phyloP scores from a whole-genome alignment of 2,113 vertebrate genomes.

The Turdus rufiventris region DNA sequence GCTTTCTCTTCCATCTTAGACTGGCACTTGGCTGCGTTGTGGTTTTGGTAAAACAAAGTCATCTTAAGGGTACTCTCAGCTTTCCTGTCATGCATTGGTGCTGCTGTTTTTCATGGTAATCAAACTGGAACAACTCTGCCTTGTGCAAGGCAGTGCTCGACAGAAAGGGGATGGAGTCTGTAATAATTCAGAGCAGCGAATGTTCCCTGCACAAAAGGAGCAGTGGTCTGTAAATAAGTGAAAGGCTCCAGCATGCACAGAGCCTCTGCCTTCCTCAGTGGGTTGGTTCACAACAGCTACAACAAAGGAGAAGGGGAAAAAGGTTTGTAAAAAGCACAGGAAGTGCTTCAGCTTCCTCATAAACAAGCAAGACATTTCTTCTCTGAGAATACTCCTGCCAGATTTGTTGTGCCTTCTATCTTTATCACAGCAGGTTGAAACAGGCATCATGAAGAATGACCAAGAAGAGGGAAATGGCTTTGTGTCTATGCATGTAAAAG shows the following conservation, averaged over 20 bases:
- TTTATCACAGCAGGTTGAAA: background rate
- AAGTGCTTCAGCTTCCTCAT: background rate
- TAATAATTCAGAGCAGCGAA: background rate
- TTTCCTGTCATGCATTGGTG: background rate
- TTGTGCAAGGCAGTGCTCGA: background rate
- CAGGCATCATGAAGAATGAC: background rate
- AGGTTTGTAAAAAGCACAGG: background rate
- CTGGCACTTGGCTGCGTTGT: background rate
- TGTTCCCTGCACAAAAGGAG: constrained; percentile 6
- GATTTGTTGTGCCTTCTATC: background rate
- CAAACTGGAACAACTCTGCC: background rate
- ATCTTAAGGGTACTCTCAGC: background rate
- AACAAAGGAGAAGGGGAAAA: background rate
- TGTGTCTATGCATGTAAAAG: background rate
- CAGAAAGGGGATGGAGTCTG: background rate
- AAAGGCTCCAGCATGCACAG: background rate
- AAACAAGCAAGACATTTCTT: background rate
- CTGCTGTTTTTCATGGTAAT: background rate
- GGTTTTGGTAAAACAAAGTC: background rate
- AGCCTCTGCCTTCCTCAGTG: background rate
- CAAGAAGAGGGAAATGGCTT: background rate
- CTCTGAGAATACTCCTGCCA: background rate
- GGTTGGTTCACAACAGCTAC: background rate
- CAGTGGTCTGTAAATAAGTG: background rate
- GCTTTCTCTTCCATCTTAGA: background rate